Evolutionary conservation across 2,797 vertebrate genomes (phyloP).

Genomic region (Myotis daubentonii): DNA sequence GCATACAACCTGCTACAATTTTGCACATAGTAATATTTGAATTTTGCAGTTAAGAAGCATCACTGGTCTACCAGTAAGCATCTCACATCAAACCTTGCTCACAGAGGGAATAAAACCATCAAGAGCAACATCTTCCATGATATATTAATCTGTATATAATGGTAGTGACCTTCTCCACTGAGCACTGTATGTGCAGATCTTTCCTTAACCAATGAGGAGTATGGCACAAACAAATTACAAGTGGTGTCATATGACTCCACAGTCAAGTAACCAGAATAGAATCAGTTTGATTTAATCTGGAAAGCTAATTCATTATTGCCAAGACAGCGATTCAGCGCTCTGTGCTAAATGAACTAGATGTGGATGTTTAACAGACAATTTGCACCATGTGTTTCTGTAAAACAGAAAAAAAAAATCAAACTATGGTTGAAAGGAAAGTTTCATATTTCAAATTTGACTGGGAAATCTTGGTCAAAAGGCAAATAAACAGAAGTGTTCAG

Average conservation of each 20-base stretch:
- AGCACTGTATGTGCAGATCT: background rate
- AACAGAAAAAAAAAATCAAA: background rate
- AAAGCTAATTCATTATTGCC: conserved; percentile 62
- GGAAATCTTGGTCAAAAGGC: background rate
- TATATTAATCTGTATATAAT: conserved; percentile 43
- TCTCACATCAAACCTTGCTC: conserved; percentile 36
- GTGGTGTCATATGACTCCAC: conserved; percentile 44
- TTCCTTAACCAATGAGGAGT: conserved; percentile 32
- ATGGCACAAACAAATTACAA: conserved; percentile 61
- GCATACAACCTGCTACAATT: conserved; percentile 12
- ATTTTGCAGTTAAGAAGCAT: conserved; percentile 9
- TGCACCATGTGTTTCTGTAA: conserved; percentile 28
- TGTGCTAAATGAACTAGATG: conserved; percentile 57
- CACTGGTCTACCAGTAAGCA: background rate
- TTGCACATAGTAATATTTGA: conserved; percentile 45
- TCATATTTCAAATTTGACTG: conserved; percentile 36
- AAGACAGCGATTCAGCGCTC: conserved; percentile 51
- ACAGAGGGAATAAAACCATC: conserved; percentile 31
- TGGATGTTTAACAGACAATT: conserved; percentile 46
- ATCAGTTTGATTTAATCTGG: conserved; percentile 60
- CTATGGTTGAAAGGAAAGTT: background rate
- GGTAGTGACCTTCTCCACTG: background rate
- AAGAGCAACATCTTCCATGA: conserved; percentile 25
- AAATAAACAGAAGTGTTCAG: conserved; percentile 15
- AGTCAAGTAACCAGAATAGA: conserved; percentile 47